phyloP scores from a whole-genome alignment of 2,113 vertebrate genomes.

The Oenanthe melanoleuca region DNA sequence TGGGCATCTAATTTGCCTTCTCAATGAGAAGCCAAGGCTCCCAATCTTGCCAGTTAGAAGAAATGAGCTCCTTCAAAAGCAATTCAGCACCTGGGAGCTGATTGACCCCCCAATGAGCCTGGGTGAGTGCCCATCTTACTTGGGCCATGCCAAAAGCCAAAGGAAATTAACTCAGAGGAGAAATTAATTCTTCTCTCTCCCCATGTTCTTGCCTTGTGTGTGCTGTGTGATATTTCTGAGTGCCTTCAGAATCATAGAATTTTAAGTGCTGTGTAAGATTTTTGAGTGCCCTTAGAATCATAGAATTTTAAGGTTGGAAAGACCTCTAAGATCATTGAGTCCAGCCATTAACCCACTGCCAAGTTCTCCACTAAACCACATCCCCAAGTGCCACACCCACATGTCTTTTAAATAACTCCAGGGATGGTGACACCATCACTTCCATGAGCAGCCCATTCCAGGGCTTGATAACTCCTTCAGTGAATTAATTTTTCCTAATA shows the following conservation, averaged over 20 bases:
- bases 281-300: background rate
- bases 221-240: background rate
- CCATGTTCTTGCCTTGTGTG: background rate
- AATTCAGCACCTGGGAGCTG: background rate
- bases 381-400: background rate
- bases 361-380: background rate
- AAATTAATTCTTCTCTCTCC: background rate
- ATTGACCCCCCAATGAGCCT: background rate
- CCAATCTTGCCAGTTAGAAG: background rate
- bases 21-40: background rate
- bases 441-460: background rate
- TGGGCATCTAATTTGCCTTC: background rate
- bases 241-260: background rate
- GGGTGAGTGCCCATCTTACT: background rate
- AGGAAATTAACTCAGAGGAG: background rate
- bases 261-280: background rate
- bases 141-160: background rate
- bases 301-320: background rate
- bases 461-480: background rate
- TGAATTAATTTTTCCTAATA: background rate
- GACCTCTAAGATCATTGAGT: background rate
- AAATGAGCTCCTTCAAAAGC: background rate
- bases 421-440: background rate
- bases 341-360: background rate
- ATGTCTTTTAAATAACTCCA: background rate